Evolutionary conservation across 2,888 invertebrate genomes (phyloP).

Genomic region (Gibbula magus): DNA sequence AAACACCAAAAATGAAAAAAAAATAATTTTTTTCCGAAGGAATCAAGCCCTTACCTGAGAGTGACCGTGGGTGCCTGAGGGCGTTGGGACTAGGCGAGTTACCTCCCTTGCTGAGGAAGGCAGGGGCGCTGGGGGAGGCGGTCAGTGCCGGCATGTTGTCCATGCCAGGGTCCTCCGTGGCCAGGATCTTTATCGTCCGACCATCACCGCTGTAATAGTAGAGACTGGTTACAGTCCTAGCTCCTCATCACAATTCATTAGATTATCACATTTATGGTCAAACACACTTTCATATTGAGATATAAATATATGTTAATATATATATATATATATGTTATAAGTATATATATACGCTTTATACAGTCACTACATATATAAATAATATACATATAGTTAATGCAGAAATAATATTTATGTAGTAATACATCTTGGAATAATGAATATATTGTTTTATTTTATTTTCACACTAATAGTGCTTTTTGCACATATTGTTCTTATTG

Average conservation of each 20-base stretch:
- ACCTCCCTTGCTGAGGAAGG: constrained; percentile 52
- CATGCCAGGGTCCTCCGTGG: constrained; percentile 44
- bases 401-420: too few relatives aligned
- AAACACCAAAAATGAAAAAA: not conserved
- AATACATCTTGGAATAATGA: too few relatives aligned
- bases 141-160: constrained; percentile 48
- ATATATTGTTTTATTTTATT: too few relatives aligned
- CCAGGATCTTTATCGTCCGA: constrained; percentile 55
- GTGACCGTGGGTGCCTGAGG: not conserved
- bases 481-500: too few relatives aligned
- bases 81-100: not conserved
- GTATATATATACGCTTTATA: too few relatives aligned
- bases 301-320: too few relatives aligned
- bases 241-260: too few relatives aligned
- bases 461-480: too few relatives aligned
- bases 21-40: not conserved
- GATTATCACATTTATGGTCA: not conserved
- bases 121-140: constrained; percentile 60
- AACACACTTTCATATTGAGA: not conserved
- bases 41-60: not conserved
- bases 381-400: too few relatives aligned
- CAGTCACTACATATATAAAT: too few relatives aligned
- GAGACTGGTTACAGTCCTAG: not conserved
- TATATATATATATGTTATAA: too few relatives aligned
- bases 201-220: constrained; percentile 60